Conservation (phyloP, 2,797 vertebrate species). For the Phalloptychus januarius region DNA sequence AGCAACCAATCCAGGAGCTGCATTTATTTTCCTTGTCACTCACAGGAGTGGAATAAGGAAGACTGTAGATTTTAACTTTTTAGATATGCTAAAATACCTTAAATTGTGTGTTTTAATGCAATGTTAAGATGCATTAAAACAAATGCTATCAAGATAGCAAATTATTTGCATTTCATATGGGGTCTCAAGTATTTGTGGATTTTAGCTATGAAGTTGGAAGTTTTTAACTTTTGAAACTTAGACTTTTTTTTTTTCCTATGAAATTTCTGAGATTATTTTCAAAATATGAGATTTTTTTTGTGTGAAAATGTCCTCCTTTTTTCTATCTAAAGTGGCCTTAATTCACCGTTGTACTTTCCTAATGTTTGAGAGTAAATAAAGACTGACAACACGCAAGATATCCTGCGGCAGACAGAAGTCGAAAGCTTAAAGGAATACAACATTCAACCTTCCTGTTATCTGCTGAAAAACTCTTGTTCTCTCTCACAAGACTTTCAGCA, state of each 20-base stretch:
- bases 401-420: neutral
- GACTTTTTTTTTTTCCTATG: too few relatives aligned
- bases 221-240: too few relatives aligned
- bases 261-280: too few relatives aligned
- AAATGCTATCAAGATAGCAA: neutral
- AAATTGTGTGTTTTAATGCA: neutral
- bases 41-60: too few relatives aligned
- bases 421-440: neutral
- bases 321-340: too few relatives aligned
- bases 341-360: neutral
- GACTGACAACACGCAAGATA: neutral
- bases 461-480: neutral
- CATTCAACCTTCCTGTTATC: neutral
- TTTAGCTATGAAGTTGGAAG: neutral
- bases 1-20: too few relatives aligned
- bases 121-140: neutral
- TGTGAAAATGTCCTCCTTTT: too few relatives aligned
- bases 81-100: neutral
- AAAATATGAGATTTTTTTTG: too few relatives aligned
- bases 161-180: too few relatives aligned
- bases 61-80: too few relatives aligned
- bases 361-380: neutral
- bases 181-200: neutral
- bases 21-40: too few relatives aligned
- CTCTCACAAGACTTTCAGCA: neutral